Evolutionary conservation across 92 coral and sea anemone species (phyloP), one percentile per base, ranked within the genome.

Genomic region (Plumapathes pennacea): DNA sequence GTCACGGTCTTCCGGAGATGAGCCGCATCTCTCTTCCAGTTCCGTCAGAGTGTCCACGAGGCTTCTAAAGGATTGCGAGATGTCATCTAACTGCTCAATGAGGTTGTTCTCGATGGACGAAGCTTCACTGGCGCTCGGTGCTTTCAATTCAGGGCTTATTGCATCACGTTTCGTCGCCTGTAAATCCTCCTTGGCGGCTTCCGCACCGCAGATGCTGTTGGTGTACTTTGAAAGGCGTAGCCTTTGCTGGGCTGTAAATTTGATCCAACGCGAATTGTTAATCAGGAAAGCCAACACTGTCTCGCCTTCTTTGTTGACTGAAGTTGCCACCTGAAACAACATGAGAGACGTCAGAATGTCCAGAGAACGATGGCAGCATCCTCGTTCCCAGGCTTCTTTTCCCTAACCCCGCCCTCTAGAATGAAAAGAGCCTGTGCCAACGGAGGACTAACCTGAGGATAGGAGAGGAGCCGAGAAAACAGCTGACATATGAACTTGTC

Each of bases 251-350:
- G 71, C 64, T 1, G 85, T 65, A 3, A 60, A 67, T 29, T 79
- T 89, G 47, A 84, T 74, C 96, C 96, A 89, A 9, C 90, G 84
- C 20, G 69, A 69, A 67, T 79, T 83, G 78, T 84, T 84, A 38
- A 89, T 77, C 42, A 89, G 77, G 73, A 89, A 89, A 0, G 90
- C 78, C 12, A 89, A 62, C 1, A 78, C 72, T 23, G 96, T 89
- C 14, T 89, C 96, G 4, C 80, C 77, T 28, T 83, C 88, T 33
- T 51, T 50, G 79, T 84, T 89, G n/a, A 40, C 36, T 11, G 84
- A 75, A 4, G 81, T 70, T 11, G 88, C 88, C 65, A 89, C 67
- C 96, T 89, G 49, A 18, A 50, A 39, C 45, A 34, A n/a, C 14
- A 21, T 26, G 14, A 26, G 18, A 24, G 25, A 55, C 25, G 36